Evolutionary conservation across 2,797 vertebrate genomes (phyloP), one percentile per base, ranked within the genome.

Genomic region (Tenualosa ilisha): DNA sequence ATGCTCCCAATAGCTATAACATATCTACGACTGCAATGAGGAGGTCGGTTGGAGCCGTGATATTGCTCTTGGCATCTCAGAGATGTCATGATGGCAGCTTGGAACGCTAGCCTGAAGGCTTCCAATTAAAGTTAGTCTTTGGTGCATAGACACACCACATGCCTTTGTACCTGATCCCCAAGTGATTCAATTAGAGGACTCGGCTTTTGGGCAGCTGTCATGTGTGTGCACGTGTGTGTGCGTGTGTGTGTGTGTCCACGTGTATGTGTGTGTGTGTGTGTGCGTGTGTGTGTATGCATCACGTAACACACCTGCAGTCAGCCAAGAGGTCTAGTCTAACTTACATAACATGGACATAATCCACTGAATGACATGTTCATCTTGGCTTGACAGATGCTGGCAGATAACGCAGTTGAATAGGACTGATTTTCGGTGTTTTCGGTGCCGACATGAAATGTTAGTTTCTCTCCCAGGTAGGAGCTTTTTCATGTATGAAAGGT

Each of bases 281-380:
- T 50, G 7, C 63, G 63, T 82, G 63, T 79, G 24, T 72, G 79
- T 53, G 56, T 12, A 54, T 4, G 63, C 65, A 37, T 68, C 83
- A 85, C 59, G 72, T 6, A 75, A 72, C 31, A 84, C 54, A 63
- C 59, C 61, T 22, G 82, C 56, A 81, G 24, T 84, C 87, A 83
- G 65, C 82, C n/a, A 84, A 79, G 31, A 81, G 22, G 68, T 84
- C 51, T 31, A 43, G 68, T 84, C 51, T 31, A 43, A 12, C 68
- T 75, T 75, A 40, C 5, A 43, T 75, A 75, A 75, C 63, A 12
- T 31, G 26, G 24, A 31, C 24, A 31, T 65, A 26, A 65, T 65
- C 63, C 63, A 65, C 9, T 43, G 68, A 15, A 75, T 31, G 15
- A 20, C 7, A 26, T 43, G 26, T 15, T 75, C 31, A 75, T 75